phyloP scores from a whole-genome alignment of 2,113 vertebrate genomes.

The Crotalus horridus region DNA sequence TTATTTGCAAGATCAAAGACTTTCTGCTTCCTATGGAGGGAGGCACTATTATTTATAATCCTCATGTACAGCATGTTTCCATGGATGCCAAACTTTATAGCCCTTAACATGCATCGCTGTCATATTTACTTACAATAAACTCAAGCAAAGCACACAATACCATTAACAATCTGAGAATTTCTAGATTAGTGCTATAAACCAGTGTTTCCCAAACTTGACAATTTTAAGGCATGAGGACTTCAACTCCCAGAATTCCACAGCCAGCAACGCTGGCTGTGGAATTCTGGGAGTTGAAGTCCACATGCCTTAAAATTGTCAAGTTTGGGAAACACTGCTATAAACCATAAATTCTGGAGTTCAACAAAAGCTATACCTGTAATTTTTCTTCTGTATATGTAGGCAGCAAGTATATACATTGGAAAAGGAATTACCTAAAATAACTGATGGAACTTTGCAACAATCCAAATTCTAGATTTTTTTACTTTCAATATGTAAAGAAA shows the following conservation, averaged over 20 bases:
- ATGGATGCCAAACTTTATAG: slow-evolving; percentile 1
- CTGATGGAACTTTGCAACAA: background rate
- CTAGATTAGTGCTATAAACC: background rate
- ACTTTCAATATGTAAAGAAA: background rate
- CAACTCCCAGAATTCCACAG: no score
- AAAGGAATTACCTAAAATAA: background rate
- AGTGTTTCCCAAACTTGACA: no score
- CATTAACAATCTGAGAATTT: slow-evolving; percentile 13
- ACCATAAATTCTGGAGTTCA: background rate
- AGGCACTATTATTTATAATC: slow-evolving; percentile 1
- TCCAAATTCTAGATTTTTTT: background rate
- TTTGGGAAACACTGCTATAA: no score
- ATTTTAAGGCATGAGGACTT: no score
- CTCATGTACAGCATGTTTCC: background rate
- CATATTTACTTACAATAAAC: slow-evolving; percentile 7
- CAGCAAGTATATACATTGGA: background rate
- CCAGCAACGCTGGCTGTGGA: no score
- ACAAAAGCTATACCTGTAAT: background rate
- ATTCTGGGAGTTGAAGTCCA: no score
- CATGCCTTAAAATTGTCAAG: no score
- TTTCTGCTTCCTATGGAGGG: background rate
- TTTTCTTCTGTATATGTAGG: background rate
- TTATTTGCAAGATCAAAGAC: background rate
- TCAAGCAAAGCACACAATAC: slow-evolving; percentile 13
- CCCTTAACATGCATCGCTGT: background rate